Evolutionary conservation across 2,113 vertebrate genomes (phyloP), one percentile per base, ranked within the genome.

Genomic region (Pachypanchax playfairii): DNA sequence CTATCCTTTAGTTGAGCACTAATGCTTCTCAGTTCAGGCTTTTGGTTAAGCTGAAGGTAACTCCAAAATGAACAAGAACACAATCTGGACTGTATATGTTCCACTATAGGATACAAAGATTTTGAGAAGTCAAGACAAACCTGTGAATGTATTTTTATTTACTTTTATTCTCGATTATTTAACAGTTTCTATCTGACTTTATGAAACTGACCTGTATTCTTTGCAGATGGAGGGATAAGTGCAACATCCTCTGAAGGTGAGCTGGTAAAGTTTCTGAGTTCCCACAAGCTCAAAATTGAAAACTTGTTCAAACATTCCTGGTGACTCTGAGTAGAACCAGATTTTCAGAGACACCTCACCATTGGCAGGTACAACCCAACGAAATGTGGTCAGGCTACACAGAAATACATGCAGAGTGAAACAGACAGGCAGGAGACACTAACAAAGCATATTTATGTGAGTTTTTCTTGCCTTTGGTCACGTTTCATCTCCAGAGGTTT

Each of bases 211-310:
- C 96, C 6, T 89, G 28, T 93, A 87, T 41, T 95, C 83, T 73
- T 65, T 88, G 87, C 75, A 92, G 81, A 99, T 95, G 69, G 86
- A 83, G 3, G 97, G 96, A 35, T 91, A 95, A n/a, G 85, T 77
- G 83, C 93, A 93, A 2, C 77, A 55, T 3, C 93, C 95, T 21
- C 80, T 86, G 76, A 95, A 97, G 46, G 66, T 69, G 5, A 99
- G 79, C 74, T 94, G 85, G 85, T 96, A 96, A 48, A 50, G 81
- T 17, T 76, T 90, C 25, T 70, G 83, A 8, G 91, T 93, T 5
- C 92, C 95, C 18, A 94, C 56, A 9, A 96, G 29, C 84, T 98
- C 95, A 80, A 98, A 98, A 70, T 86, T 92, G 48, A 96, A 88
- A 0, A 65, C 91, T 75, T 95, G 93, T 13, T 94, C 90, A 80